Conservation (phyloP, 2,888 invertebrate genomes). For the Plemyria rubiginata region DNA sequence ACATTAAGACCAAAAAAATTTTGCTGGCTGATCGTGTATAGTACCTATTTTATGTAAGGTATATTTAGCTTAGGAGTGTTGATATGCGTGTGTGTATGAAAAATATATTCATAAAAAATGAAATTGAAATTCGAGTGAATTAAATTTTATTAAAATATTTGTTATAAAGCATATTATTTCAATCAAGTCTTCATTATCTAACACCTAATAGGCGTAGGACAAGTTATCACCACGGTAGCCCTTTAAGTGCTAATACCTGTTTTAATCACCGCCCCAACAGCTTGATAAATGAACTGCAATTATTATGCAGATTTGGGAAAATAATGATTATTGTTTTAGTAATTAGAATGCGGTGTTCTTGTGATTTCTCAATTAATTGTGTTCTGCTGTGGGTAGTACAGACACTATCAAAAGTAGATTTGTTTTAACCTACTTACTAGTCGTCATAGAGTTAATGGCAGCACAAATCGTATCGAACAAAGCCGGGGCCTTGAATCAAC, state of each 20-base stretch:
- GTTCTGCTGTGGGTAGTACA: neutral
- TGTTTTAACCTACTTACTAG: neutral
- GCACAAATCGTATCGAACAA: slow-evolving; percentile 71
- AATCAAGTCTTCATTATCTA: slow-evolving; percentile 38
- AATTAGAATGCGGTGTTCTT: slow-evolving; percentile 23
- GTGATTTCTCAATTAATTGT: slow-evolving; percentile 15
- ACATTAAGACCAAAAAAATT: no score
- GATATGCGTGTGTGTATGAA: no score
- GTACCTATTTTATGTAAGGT: no score
- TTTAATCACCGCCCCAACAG: slow-evolving; percentile 36
- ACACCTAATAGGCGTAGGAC: slow-evolving; percentile 31
- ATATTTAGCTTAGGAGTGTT: no score
- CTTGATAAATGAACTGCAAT: slow-evolving; percentile 36
- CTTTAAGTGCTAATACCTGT: slow-evolving; percentile 39
- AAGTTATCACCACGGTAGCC: slow-evolving; percentile 38
- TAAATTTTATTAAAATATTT: no score
- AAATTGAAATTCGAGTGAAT: no score
- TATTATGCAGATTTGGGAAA: slow-evolving; percentile 33
- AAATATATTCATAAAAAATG: no score
- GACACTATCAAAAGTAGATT: no score
- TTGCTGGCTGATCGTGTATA: no score
- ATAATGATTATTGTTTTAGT: slow-evolving; percentile 37
- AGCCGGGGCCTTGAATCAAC: slow-evolving; percentile 68
- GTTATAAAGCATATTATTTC: no score
- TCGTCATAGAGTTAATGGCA: slow-evolving; percentile 57